Conservation (phyloP, 2,888 invertebrate species). For the Lasioglossum vierecki region DNA sequence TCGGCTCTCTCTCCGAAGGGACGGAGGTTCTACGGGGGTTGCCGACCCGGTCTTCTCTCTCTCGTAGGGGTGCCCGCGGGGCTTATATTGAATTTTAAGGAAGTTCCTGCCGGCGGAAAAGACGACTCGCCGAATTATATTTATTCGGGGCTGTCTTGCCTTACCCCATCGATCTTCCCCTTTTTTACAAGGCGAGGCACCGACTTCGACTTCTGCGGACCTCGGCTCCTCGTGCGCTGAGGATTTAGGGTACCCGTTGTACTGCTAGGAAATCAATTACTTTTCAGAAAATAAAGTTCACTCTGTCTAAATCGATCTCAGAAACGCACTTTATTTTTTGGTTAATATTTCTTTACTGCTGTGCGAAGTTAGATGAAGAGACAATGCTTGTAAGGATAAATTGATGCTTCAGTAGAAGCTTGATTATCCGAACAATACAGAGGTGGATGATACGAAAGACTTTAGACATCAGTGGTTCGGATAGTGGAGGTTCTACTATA, state of each 20-base stretch:
- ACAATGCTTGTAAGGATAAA: not conserved
- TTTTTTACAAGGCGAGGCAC: not conserved
- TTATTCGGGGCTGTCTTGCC: not conserved
- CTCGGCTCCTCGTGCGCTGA: not conserved
- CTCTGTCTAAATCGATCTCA: not conserved
- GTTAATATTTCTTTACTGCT: not conserved
- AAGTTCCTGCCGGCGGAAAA: constrained; percentile 71
- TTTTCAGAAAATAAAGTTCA: not conserved
- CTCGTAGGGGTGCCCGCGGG: constrained; percentile 68
- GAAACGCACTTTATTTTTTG: not conserved
- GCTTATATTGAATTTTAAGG: constrained; percentile 81
- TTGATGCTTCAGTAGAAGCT: not conserved
- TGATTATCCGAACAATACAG: not conserved
- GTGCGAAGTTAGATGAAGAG: not conserved
- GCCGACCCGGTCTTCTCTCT: constrained; percentile 67
- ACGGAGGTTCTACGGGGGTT: constrained; percentile 67
- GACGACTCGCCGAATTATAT: constrained; percentile 28
- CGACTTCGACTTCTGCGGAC: not conserved
- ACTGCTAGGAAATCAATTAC: not conserved
- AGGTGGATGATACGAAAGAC: not conserved
- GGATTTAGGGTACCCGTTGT: not conserved
- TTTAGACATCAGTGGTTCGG: not conserved
- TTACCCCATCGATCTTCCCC: not conserved
- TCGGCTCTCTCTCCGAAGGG: constrained; percentile 66
- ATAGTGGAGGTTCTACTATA: not conserved